Evolutionary conservation across 1,140 invertebrate genomes (phyloP).

Genomic region (Neotoxoptera formosana): DNA sequence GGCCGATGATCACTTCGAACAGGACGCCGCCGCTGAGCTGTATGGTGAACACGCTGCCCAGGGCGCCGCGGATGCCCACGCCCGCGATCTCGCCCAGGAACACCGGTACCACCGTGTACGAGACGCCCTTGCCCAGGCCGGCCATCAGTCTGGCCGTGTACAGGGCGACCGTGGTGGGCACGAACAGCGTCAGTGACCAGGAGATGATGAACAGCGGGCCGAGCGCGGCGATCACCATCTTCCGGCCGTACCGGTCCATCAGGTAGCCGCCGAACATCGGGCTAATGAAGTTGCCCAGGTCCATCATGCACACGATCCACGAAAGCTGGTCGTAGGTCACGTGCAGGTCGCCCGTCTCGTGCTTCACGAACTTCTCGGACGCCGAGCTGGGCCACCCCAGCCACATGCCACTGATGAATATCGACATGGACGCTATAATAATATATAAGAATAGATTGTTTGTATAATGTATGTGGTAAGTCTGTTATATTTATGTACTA

Average conservation of each 20-base stretch:
- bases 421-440: constrained; percentile 55
- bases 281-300: constrained; percentile 60
- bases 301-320: constrained; percentile 61
- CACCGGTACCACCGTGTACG: constrained; percentile 81
- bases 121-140: constrained; percentile 77
- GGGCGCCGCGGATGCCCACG: constrained; percentile 61
- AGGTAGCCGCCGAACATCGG: constrained; percentile 64
- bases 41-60: constrained; percentile 81
- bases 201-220: constrained; percentile 64
- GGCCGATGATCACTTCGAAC: constrained; percentile 68
- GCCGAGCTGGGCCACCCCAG: constrained; percentile 81
- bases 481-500: too few species aligned
- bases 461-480: too few species aligned
- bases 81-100: constrained; percentile 83
- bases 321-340: constrained; percentile 56
- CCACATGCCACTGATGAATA: constrained; percentile 67
- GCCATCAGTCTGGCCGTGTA: constrained; percentile 59
- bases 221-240: constrained; percentile 72
- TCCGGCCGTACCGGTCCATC: constrained; percentile 79
- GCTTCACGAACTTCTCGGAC: constrained; percentile 63
- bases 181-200: constrained; percentile 67
- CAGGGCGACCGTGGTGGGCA: not conserved
- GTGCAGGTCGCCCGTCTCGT: constrained; percentile 48
- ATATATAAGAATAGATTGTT: not conserved
- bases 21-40: constrained; percentile 77